Evolutionary conservation across 2,113 vertebrate genomes (phyloP).

Genomic region (Siphamia tubifer): DNA sequence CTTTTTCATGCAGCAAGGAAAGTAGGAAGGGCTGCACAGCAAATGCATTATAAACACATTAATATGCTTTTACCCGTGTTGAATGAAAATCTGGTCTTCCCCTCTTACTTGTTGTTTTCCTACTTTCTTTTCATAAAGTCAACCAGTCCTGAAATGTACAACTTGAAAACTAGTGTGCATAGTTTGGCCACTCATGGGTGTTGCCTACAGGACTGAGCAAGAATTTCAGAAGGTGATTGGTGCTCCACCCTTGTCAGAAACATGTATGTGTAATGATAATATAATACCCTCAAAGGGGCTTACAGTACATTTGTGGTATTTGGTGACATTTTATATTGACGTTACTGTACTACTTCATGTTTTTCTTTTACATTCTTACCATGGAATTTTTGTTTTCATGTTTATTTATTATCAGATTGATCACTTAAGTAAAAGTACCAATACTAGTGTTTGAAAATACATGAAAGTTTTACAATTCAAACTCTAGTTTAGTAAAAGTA

Average conservation of each 20-base stretch:
- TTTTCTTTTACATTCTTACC: background rate
- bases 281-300: conserved; percentile 30
- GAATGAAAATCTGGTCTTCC: background rate
- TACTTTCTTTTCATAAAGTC: too few relatives aligned
- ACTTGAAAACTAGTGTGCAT: background rate
- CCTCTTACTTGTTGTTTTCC: too few relatives aligned
- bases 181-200: conserved; percentile 23
- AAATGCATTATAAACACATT: background rate
- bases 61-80: background rate
- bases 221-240: conserved; percentile 18
- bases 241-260: conserved; percentile 31
- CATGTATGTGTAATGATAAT: conserved; percentile 29
- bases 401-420: background rate
- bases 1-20: conserved; percentile 4
- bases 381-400: background rate
- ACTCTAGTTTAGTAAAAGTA: too few relatives aligned
- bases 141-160: too few relatives aligned
- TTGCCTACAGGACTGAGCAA: conserved; percentile 11
- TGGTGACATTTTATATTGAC: background rate
- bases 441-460: too few relatives aligned
- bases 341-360: background rate
- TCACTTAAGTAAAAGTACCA: too few relatives aligned
- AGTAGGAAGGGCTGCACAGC: background rate
- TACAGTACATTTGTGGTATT: background rate
- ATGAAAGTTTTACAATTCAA: too few relatives aligned